phyloP scores from a whole-genome alignment of 2,888 invertebrate species.

The Drosophila eohydei region DNA sequence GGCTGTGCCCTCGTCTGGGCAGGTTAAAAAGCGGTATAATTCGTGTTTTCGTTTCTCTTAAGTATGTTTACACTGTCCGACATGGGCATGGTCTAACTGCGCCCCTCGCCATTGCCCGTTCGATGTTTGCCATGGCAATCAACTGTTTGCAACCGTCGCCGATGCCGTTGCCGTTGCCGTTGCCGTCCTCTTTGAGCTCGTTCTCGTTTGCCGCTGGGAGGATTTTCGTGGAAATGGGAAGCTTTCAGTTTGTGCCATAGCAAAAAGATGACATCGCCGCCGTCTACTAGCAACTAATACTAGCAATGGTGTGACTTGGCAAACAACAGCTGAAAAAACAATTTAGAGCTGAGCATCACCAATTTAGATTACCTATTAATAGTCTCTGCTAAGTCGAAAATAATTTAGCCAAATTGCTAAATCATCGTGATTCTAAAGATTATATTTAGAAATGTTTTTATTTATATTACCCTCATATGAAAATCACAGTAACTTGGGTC shows the following conservation, averaged over 20 bases:
- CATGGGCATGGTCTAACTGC: slow-evolving; percentile 53
- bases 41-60: slow-evolving; percentile 73
- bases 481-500: background rate
- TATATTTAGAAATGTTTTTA: background rate
- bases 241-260: slow-evolving; percentile 58
- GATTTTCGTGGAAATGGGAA: slow-evolving; percentile 67
- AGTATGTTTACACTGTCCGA: slow-evolving; percentile 71
- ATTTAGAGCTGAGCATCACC: slow-evolving; percentile 3
- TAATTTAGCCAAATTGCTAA: slow-evolving; percentile 5
- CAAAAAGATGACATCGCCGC: slow-evolving; percentile 22
- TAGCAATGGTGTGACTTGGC: slow-evolving; percentile 60
- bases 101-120: slow-evolving; percentile 31
- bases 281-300: slow-evolving; percentile 29
- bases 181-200: slow-evolving; percentile 38
- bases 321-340: slow-evolving; percentile 55
- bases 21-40: slow-evolving; percentile 61
- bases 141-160: slow-evolving; percentile 62
- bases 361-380: background rate
- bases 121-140: slow-evolving; percentile 55
- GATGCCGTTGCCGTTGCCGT: slow-evolving; percentile 40
- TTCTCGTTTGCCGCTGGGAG: slow-evolving; percentile 45
- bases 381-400: background rate
- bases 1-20: slow-evolving; percentile 60
- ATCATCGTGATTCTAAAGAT: slow-evolving; percentile 1
- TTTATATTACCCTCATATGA: background rate